Conservation (phyloP, 2,888 invertebrate species). For the Nowickia ferox region DNA sequence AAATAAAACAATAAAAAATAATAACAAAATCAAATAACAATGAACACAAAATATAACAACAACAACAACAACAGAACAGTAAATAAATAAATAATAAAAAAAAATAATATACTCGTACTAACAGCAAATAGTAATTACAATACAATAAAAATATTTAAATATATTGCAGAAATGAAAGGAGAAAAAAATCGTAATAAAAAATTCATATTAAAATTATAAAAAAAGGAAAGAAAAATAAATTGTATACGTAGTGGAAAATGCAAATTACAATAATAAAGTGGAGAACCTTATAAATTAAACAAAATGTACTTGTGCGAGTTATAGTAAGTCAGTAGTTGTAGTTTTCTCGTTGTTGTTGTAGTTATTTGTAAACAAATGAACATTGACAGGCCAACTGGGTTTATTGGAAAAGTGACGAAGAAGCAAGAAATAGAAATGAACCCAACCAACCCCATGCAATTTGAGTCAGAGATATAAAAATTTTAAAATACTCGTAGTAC, state of each 20-base stretch:
- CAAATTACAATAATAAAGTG: slow-evolving; percentile 70
- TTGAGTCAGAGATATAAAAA: background rate
- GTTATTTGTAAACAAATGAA: slow-evolving; percentile 59
- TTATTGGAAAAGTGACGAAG: slow-evolving; percentile 35
- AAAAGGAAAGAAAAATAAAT: slow-evolving; percentile 41
- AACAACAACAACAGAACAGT: slow-evolving; percentile 29
- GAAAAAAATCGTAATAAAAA: slow-evolving; percentile 47
- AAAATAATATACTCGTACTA: background rate
- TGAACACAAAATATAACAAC: slow-evolving; percentile 45
- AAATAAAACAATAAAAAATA: slow-evolving; percentile 57
- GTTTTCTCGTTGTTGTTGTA: slow-evolving; percentile 1
- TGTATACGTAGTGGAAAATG: slow-evolving; percentile 55
- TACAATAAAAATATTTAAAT: slow-evolving; percentile 68
- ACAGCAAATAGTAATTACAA: slow-evolving; percentile 67
- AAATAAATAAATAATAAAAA: slow-evolving; percentile 4
- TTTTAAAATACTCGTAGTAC: background rate
- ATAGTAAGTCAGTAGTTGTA: background rate
- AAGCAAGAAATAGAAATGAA: background rate
- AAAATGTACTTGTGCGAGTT: slow-evolving; percentile 22
- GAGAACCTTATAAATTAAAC: slow-evolving; percentile 70
- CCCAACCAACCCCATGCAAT: background rate
- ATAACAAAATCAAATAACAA: slow-evolving; percentile 57
- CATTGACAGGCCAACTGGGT: slow-evolving; percentile 51
- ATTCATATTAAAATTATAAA: slow-evolving; percentile 56
- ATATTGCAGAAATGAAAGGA: slow-evolving; percentile 57